These are phyloP conservation scores for Parus major DNA, from an alignment of 2,113 vertebrate genomes.

Conservation along the genomic window DNA sequence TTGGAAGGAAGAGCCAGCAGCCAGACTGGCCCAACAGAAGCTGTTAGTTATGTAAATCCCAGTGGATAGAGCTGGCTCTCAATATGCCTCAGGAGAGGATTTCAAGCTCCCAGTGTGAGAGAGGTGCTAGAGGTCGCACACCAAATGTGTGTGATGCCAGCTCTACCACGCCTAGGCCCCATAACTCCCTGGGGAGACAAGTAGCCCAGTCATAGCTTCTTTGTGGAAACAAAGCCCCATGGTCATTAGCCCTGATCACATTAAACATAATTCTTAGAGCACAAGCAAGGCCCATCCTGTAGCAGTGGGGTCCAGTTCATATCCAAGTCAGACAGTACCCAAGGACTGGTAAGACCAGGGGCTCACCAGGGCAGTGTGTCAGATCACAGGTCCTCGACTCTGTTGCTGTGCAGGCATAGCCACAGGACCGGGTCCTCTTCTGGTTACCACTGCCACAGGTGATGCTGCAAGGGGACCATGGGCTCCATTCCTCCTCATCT, in stretches of 20 bases:
- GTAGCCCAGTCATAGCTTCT: background rate
- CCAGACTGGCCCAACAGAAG: background rate
- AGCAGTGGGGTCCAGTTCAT: background rate
- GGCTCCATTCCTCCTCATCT: slow-evolving; percentile 86
- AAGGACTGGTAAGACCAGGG: background rate
- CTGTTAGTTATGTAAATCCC: background rate
- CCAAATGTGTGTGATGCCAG: background rate
- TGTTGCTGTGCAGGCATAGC: slow-evolving; percentile 84
- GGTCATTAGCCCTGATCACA: background rate
- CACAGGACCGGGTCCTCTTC: slow-evolving; percentile 86
- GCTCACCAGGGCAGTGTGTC: slow-evolving; percentile 83
- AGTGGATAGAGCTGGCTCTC: background rate
- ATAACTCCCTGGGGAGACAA: background rate
- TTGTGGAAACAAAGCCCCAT: background rate
- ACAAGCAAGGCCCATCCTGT: background rate
- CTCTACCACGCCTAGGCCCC: background rate
- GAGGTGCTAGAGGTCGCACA: background rate
- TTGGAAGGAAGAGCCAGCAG: background rate
- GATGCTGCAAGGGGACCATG: slow-evolving; percentile 88
- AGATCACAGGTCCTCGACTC: slow-evolving; percentile 84
- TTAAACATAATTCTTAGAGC: background rate
- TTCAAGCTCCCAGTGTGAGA: background rate
- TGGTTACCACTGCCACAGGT: slow-evolving; percentile 85
- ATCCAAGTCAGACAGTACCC: background rate
- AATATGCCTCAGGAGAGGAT: background rate